These are phyloP conservation scores for Grammomys dolichurus DNA, from an alignment of 2,113 vertebrate genomes.

Conservation along the genomic window DNA sequence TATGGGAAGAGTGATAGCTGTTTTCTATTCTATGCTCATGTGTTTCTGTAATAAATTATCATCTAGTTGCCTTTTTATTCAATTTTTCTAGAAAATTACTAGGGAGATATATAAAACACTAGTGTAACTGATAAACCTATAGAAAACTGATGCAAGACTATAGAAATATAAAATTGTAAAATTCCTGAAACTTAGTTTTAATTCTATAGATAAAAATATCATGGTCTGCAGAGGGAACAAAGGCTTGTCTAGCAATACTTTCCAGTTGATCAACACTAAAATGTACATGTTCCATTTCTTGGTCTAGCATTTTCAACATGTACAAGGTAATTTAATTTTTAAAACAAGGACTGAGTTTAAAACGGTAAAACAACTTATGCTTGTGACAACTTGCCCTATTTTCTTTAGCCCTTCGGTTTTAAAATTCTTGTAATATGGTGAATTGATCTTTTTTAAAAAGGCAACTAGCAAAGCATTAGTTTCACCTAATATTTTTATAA, in stretches of 20 bases:
- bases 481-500: background rate
- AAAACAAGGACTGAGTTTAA: background rate
- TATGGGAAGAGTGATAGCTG: background rate
- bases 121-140: background rate
- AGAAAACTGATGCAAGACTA: background rate
- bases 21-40: slow-evolving; percentile 27
- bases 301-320: background rate
- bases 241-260: background rate
- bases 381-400: background rate
- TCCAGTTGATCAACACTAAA: background rate
- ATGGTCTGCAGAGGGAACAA: background rate
- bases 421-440: background rate
- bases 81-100: slow-evolving; percentile 31
- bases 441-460: background rate
- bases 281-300: background rate
- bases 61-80: slow-evolving; percentile 24
- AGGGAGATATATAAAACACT: background rate
- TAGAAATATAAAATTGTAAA: background rate
- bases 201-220: background rate
- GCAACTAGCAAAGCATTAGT: background rate
- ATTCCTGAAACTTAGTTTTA: background rate
- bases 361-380: background rate
- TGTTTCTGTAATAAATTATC: slow-evolving; percentile 4
- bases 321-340: slow-evolving; percentile 20
- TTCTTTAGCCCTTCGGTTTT: background rate